Evolutionary conservation across 2,888 invertebrate genomes (phyloP).

Genomic region (Notodonta dromedarius): DNA sequence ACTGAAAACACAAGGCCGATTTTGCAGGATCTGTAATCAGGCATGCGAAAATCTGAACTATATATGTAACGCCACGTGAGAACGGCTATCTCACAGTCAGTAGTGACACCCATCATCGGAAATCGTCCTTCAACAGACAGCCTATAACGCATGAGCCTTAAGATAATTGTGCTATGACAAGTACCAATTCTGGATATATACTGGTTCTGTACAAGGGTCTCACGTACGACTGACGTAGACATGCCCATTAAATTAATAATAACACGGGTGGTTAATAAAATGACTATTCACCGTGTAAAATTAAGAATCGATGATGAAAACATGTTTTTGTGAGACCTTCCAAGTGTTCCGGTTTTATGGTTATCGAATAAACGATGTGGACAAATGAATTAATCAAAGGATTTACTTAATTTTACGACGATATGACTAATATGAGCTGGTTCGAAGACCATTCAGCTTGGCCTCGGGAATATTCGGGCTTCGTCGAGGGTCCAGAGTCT

Average conservation of each 20-base stretch:
- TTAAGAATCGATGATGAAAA: constrained; percentile 15
- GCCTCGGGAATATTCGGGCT: no score
- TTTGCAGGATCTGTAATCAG: no score
- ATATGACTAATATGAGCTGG: no score
- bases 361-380: background rate
- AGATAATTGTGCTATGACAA: constrained; percentile 13
- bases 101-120: no score
- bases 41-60: no score
- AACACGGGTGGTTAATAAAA: constrained; percentile 18
- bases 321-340: constrained; percentile 16
- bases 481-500: no score
- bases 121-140: no score
- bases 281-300: constrained; percentile 13
- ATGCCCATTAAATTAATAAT: constrained; percentile 20
- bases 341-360: constrained; percentile 8
- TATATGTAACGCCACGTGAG: no score
- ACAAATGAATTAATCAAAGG: background rate
- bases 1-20: no score
- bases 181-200: constrained; percentile 16
- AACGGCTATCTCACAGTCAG: no score
- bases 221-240: constrained; percentile 6
- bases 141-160: background rate
- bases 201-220: constrained; percentile 19
- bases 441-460: no score
- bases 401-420: background rate